Conservation (phyloP, 35 echinoderm and acorn worm genomes). For the Chiridota heheva region DNA sequence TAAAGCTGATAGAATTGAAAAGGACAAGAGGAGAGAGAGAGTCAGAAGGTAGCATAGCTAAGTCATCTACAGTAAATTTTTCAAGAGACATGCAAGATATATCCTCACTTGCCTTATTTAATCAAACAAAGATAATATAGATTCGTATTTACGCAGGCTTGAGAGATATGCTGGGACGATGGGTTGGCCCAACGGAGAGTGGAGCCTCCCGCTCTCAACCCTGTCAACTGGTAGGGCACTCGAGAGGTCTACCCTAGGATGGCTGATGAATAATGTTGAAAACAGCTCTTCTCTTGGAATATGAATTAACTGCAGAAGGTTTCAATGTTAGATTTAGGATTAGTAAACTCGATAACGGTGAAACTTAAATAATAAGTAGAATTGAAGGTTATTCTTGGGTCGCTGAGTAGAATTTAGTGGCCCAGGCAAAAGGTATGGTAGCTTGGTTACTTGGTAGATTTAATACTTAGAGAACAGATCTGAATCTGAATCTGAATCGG, state of each 20-base stretch:
- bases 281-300: constrained; percentile 44
- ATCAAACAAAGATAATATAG: too few species aligned
- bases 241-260: constrained; percentile 57
- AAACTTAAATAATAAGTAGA: constrained; percentile 9
- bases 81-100: too few species aligned
- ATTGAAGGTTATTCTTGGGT: constrained; percentile 9
- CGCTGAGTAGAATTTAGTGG: constrained; percentile 43
- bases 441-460: constrained; percentile 38
- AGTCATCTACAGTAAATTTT: too few species aligned
- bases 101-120: too few species aligned
- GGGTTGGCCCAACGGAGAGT: too few species aligned
- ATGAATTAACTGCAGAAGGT: constrained; percentile 41
- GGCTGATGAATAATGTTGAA: constrained; percentile 44
- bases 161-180: too few species aligned
- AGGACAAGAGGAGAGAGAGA: too few species aligned
- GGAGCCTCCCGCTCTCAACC: constrained; percentile 42
- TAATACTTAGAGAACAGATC: constrained; percentile 49
- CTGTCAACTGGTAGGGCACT: constrained; percentile 54
- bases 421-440: constrained; percentile 1
- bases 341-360: constrained; percentile 8
- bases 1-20: too few species aligned
- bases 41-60: too few species aligned
- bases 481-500: too few species aligned
- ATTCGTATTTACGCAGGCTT: too few species aligned
- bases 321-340: constrained; percentile 37